Conservation (phyloP, 1,140 invertebrate species). For the Bombus cullumanus region DNA sequence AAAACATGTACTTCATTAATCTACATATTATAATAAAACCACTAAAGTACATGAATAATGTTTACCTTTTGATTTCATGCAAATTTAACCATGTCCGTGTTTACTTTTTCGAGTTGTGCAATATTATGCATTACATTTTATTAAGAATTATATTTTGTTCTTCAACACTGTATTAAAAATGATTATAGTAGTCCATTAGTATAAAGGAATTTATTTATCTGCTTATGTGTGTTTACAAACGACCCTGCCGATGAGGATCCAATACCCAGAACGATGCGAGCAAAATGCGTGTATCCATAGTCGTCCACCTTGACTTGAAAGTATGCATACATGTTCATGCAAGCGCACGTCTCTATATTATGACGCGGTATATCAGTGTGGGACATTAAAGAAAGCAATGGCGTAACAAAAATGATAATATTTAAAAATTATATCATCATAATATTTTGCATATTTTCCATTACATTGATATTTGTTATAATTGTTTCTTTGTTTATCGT, state of each 20-base stretch:
- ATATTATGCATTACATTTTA: not conserved
- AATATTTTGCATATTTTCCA: not conserved
- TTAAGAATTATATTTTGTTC: slow-evolving; percentile 10
- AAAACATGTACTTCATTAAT: slow-evolving; percentile 14
- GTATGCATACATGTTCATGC: slow-evolving; percentile 41
- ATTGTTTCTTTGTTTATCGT: not conserved
- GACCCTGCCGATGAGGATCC: slow-evolving; percentile 51
- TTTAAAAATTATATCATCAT: not conserved
- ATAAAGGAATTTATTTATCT: slow-evolving; percentile 38
- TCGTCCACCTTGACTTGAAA: slow-evolving; percentile 57
- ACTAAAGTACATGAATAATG: not conserved
- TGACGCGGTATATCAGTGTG: slow-evolving; percentile 33
- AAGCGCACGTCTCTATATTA: slow-evolving; percentile 44
- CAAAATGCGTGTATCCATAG: slow-evolving; percentile 54
- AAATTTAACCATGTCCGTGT: not conserved
- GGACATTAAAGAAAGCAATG: slow-evolving; percentile 50
- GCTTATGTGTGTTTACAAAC: slow-evolving; percentile 43
- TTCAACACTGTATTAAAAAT: slow-evolving; percentile 18
- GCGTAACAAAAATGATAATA: slow-evolving; percentile 35
- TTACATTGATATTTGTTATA: not conserved
- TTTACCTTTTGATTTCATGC: not conserved
- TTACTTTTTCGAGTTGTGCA: not conserved
- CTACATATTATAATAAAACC: not conserved
- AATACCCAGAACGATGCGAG: slow-evolving; percentile 46
- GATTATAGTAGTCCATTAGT: slow-evolving; percentile 23